A percentile compares a stretch with the other conserved stretches of the same genome.
These are phyloP conservation scores for Athene noctua DNA, from an alignment of 2,113 vertebrate species.

Conservation along the genomic window DNA sequence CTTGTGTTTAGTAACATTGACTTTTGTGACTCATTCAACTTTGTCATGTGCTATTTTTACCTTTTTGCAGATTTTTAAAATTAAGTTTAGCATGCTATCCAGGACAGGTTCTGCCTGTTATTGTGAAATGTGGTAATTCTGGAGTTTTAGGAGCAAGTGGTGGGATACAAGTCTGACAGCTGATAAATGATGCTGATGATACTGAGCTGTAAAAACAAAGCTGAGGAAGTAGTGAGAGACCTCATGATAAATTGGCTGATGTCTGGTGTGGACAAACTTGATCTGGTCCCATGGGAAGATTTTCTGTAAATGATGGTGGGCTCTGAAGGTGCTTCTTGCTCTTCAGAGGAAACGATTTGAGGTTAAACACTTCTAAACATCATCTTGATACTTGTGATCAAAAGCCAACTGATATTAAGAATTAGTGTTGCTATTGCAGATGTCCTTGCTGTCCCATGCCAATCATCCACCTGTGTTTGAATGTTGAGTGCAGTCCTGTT, in stretches of 20 bases:
- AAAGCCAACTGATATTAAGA: neutral
- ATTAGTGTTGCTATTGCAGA: neutral
- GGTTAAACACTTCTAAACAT: neutral
- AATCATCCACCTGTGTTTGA: no score
- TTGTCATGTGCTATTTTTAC: neutral
- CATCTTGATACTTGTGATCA: neutral
- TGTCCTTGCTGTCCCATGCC: neutral
- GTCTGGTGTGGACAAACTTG: neutral
- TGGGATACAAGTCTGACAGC: neutral
- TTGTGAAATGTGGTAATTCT: neutral
- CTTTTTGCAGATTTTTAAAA: neutral
- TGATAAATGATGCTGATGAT: neutral
- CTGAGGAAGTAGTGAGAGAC: neutral
- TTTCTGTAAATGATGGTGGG: neutral
- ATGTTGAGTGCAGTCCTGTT: neutral
- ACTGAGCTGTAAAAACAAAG: neutral
- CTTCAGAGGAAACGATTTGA: neutral
- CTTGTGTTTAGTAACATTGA: neutral
- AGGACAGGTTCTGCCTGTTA: neutral
- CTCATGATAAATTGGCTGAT: accelerated
- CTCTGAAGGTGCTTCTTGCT: neutral
- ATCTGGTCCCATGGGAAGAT: neutral
- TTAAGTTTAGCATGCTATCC: neutral
- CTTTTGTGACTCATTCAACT: neutral
- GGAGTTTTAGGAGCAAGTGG: neutral